Conservation (phyloP, 1,140 invertebrate genomes). For the Eriosoma lanigerum region DNA sequence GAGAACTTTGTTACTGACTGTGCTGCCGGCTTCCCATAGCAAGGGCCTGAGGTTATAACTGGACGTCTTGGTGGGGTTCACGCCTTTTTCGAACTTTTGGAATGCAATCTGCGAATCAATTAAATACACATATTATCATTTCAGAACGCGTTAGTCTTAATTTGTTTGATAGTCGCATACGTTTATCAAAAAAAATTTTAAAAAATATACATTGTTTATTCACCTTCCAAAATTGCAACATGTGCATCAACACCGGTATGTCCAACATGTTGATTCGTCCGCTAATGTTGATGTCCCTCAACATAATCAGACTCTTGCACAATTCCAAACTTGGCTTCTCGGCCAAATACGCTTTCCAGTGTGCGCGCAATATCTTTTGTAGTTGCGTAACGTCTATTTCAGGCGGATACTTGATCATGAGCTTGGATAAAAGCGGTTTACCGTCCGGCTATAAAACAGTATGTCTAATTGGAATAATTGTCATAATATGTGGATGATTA, state of each 20-base stretch:
- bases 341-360: constrained; percentile 64
- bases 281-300: constrained; percentile 69
- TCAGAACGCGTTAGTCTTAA: too few relatives aligned
- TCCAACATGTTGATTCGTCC: constrained; percentile 65
- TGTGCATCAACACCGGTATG: constrained; percentile 65
- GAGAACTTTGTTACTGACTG: constrained; percentile 73
- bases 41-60: constrained; percentile 68
- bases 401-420: constrained; percentile 64
- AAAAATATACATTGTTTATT: constrained; percentile 50
- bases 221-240: constrained; percentile 70
- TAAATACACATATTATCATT: too few relatives aligned
- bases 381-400: constrained; percentile 67
- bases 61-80: constrained; percentile 64
- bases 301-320: constrained; percentile 69
- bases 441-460: constrained; percentile 60
- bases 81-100: constrained; percentile 65
- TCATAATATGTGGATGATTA: too few relatives aligned
- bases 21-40: constrained; percentile 70
- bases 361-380: constrained; percentile 65
- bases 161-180: too few relatives aligned
- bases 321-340: constrained; percentile 65
- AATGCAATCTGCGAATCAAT: constrained; percentile 62
- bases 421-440: constrained; percentile 61
- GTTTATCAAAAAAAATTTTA: too few relatives aligned
- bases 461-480: not conserved